phyloP scores from a whole-genome alignment of 35 echinoderm and acorn worm genomes.

The Acanthaster planci region DNA sequence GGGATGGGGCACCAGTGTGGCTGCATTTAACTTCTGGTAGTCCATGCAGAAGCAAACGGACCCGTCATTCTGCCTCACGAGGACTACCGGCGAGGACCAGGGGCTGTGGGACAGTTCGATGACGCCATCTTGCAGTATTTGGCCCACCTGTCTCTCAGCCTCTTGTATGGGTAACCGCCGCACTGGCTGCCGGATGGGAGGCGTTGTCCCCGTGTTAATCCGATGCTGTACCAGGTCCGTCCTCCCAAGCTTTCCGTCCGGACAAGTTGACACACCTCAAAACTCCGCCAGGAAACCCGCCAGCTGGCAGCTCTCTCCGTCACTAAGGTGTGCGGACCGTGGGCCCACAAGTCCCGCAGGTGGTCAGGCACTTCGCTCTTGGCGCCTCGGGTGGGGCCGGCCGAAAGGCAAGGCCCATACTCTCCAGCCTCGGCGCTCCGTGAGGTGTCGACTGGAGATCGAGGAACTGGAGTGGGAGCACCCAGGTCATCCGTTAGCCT shows the following conservation, averaged over 20 bases:
- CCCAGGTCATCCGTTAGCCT: background rate
- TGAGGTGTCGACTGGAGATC: background rate
- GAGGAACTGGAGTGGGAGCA: background rate
- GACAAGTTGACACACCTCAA: conserved; percentile 48
- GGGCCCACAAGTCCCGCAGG: background rate
- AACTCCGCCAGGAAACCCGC: background rate
- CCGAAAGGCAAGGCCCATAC: too few relatives aligned
- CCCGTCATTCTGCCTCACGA: conserved; percentile 79
- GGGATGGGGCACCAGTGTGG: conserved; percentile 58
- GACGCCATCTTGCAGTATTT: conserved; percentile 38
- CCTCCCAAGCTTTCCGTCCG: conserved; percentile 46
- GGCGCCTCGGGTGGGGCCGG: too few relatives aligned
- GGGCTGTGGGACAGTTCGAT: conserved; percentile 67
- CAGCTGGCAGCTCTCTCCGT: conserved; percentile 14
- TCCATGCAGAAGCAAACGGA: too few relatives aligned
- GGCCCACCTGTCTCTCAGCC: conserved; percentile 48
- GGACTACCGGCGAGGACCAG: conserved; percentile 63
- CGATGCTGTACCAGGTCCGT: conserved; percentile 55
- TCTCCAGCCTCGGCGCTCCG: too few relatives aligned
- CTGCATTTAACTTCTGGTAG: conserved; percentile 62
- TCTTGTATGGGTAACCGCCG: conserved; percentile 54
- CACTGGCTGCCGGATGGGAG: conserved; percentile 51
- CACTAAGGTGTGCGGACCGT: background rate
- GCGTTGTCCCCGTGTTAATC: conserved; percentile 37
- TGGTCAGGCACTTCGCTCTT: background rate